Evolutionary conservation across 2,888 invertebrate genomes (phyloP).

Genomic region (Eilema sororculum): DNA sequence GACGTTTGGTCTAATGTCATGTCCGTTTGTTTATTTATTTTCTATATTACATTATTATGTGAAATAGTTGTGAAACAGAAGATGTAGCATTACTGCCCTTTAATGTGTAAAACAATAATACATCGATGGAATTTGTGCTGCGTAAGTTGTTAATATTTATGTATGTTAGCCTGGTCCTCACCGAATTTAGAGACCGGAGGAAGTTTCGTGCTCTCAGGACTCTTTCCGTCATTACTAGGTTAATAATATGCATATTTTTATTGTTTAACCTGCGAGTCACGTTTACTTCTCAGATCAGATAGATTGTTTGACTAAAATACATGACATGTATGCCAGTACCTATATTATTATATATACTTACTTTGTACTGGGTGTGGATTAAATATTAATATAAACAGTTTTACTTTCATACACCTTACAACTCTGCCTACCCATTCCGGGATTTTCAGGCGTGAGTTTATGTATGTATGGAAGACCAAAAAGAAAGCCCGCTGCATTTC

Average conservation of each 20-base stretch:
- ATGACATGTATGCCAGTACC: too few species aligned
- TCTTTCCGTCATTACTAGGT: too few species aligned
- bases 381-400: too few species aligned
- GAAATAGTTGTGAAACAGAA: background rate
- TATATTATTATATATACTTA: too few species aligned
- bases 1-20: background rate
- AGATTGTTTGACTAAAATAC: too few species aligned
- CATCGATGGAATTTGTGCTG: background rate
- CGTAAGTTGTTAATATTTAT: background rate
- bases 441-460: too few species aligned
- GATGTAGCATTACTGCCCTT: background rate
- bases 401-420: too few species aligned
- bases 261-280: background rate
- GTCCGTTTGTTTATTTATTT: background rate
- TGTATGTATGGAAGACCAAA: too few species aligned
- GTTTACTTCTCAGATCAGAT: background rate
- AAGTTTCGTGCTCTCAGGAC: background rate
- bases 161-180: background rate
- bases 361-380: too few species aligned
- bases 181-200: too few species aligned
- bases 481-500: too few species aligned
- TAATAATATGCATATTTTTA: background rate
- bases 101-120: background rate
- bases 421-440: too few species aligned
- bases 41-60: background rate